Percentiles rank a stretch among this genome's conserved stretches.
Conservation (phyloP, 2,888 invertebrate species). For the Apotomis turbidana region DNA sequence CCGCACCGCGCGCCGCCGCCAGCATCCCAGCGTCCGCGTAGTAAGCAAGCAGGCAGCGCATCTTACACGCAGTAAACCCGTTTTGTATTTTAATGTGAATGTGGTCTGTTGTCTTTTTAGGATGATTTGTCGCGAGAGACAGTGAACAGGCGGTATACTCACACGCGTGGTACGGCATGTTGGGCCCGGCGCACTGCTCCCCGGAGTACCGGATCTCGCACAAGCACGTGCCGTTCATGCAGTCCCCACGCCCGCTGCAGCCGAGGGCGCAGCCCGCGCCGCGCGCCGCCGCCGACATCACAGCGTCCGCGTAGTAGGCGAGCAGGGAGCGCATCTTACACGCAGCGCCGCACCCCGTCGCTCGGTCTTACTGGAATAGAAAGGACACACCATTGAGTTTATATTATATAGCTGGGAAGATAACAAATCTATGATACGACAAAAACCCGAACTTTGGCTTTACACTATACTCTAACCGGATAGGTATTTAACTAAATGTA, state of each 20-base stretch:
- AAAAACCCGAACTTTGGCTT: too few species aligned
- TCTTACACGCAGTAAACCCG: slow-evolving; percentile 58
- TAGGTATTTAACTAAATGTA: too few species aligned
- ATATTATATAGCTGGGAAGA: too few species aligned
- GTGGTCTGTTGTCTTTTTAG: too few species aligned
- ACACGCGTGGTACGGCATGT: slow-evolving; percentile 88
- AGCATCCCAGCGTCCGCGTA: slow-evolving; percentile 79
- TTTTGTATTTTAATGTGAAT: too few species aligned
- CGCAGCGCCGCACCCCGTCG: slow-evolving; percentile 65
- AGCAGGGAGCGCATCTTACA: slow-evolving; percentile 78
- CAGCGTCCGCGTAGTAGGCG: slow-evolving; percentile 78
- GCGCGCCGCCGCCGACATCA: slow-evolving; percentile 72
- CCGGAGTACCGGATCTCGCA: slow-evolving; percentile 96
- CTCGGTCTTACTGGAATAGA: slow-evolving; percentile 57
- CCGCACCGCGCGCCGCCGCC: slow-evolving; percentile 73
- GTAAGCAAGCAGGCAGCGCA: slow-evolving; percentile 79
- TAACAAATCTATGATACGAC: too few species aligned
- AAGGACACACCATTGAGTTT: not conserved
- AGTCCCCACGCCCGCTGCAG: slow-evolving; percentile 96
- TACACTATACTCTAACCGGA: too few species aligned
- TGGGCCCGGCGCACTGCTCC: slow-evolving; percentile 89
- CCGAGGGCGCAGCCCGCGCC: slow-evolving; percentile 87
- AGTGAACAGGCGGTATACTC: slow-evolving; percentile 34
- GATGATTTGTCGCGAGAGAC: too few species aligned
- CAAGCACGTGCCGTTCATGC: slow-evolving; percentile 95